A percentile compares a stretch with the other conserved stretches of the same genome.
Conservation (phyloP, 2,888 invertebrate species). For the Psylliodes chrysocephalus region DNA sequence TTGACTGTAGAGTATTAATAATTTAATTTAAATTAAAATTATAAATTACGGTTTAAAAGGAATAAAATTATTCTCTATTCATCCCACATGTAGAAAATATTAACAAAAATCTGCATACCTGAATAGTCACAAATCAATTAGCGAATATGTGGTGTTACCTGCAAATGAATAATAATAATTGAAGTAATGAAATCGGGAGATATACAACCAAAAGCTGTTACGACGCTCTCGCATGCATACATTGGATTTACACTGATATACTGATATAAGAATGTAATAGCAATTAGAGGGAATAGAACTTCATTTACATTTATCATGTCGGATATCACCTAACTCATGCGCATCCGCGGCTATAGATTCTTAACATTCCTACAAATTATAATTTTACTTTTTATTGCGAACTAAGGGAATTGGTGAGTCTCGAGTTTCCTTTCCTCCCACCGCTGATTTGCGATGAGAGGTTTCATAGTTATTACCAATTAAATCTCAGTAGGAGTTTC, state of each 20-base stretch:
- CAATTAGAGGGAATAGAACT: conserved; percentile 30
- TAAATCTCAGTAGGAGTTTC: not conserved
- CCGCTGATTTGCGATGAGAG: conserved; percentile 13
- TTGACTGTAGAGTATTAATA: too few relatives aligned
- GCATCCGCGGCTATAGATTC: conserved; percentile 19
- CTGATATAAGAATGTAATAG: conserved; percentile 26
- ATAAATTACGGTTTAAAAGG: too few relatives aligned
- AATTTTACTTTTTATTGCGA: conserved; percentile 4
- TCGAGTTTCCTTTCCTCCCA: conserved; percentile 2
- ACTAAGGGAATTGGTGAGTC: not conserved
- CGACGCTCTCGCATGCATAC: conserved; percentile 36
- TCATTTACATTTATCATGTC: conserved; percentile 28
- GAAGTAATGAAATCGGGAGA: conserved; percentile 28
- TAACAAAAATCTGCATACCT: not conserved
- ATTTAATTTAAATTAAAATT: too few relatives aligned
- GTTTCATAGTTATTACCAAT: conserved; percentile 5
- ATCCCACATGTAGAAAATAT: not conserved
- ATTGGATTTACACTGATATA: conserved; percentile 31
- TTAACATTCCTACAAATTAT: conserved; percentile 20
- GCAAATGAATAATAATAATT: conserved; percentile 21
- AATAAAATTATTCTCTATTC: too few relatives aligned
- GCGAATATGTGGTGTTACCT: conserved; percentile 1
- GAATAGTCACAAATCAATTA: conserved; percentile 13
- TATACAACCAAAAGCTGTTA: conserved; percentile 38
- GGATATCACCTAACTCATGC: conserved; percentile 26